Base-by-base conservation (phyloP, 2,888 invertebrate species). In the Drosophila anomalipes region DNA sequence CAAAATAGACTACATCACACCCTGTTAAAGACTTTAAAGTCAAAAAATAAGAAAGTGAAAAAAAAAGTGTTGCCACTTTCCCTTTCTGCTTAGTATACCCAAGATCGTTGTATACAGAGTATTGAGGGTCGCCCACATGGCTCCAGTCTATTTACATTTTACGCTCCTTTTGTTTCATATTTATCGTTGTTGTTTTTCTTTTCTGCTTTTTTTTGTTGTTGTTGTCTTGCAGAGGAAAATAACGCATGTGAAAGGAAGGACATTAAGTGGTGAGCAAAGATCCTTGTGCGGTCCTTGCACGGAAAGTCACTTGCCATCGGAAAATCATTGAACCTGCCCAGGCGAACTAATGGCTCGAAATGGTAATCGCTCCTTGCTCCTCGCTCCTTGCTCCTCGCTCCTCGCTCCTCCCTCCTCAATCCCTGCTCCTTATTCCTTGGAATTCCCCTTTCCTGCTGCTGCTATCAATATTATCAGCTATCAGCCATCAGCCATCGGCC, bases 231-330 rank as follows among this genome's bases (percentile, higher is more conserved):
- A 52, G 37, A 37, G 35, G n/a, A 44, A 44, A 12, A 44, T 12
- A 22, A 22, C 35, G 75, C 77, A 63, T 74, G 78, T 61, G 70
- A 54, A 58, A 66, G 77, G 60, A 66, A 69, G 81, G 65, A 77
- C 71, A 81, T 77, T 62, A 62, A 78, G 77, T 70, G 75, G 65
- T 75, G 28, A 37, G 79, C 80, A 63, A 62, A 70, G 64, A 70
- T 74, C 61, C 70, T 56, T 64, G 53, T 58, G 65, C 62, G 68
- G 44, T 65, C 49, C 59, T 54, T 63, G 67, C 67, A 62, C 62
- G 77, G 35, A 75, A 78, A 79, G 63, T 79, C 70, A 64, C 60
- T 75, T 67, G 66, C 37, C 70, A 64, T 53, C 56, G 75, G 66
- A 63, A 79, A 74, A 79, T 66, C 76, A 64, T 66, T 74, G 70